Base-by-base conservation (phyloP, 1,140 invertebrate species). In the Hylaeus anthracinus region DNA sequence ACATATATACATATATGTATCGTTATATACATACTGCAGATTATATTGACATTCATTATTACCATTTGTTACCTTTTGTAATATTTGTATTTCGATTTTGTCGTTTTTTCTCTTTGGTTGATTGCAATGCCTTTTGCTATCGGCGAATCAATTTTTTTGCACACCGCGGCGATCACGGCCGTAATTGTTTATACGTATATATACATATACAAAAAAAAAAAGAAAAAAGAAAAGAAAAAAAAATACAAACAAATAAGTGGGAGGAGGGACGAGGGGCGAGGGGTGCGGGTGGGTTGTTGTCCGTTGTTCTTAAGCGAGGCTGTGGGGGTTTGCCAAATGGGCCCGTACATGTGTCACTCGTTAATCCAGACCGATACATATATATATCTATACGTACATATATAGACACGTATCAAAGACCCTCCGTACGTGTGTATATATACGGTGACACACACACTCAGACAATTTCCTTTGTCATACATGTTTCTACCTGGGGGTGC, bases 91-190 rank as follows among this genome's bases (percentile, higher is more conserved):
- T 88, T 87, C 84, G 78, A 87, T 86, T 67, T 89, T 86, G 84
- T 87, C 85, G 74, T 87, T 88, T 88, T 86, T 87, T 85, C 26
- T 72, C 72, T 67, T 67, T 67, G 86, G 75, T 88, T 89, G 88
- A 88, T 86, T 90, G 88, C 88, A 88, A 90, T 88, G 86, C 83
- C 88, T 88, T 87, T 87, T 87, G 83, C 88, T 87, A 82, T 64
- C 85, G 82, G 73, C 77, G 77, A 75, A 77, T 76, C 26, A 72
- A 80, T 82, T 88, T 88, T 88, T 88, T 26, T 26, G 26, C 26
- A 71, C 87, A 81, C 78, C 84, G 81, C 83, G 86, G 79, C 79
- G 81, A 83, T 69, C 79, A 45, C 48, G 70, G 77, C 70, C 77
- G 53, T 60, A 12, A 15, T 79, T 41, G 48, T 70, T 56, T 26